Base-by-base conservation (phyloP, 2,888 invertebrate species). In the Conistra vaccinii region DNA sequence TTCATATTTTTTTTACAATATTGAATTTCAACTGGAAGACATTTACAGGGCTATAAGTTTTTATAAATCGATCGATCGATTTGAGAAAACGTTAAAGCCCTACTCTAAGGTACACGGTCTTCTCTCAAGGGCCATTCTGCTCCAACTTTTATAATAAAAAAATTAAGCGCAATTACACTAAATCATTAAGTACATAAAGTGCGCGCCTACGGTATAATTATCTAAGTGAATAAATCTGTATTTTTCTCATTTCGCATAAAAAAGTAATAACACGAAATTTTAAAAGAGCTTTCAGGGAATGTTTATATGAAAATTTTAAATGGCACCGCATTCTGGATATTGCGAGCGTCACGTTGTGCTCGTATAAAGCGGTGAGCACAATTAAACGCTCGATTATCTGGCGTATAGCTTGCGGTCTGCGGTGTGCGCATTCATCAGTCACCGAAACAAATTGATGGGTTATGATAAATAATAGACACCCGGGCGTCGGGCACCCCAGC, bases 381-480 rank as follows among this genome's bases (percentile, higher is more conserved):
- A 87, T 85, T 88, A 83, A 84, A 85, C 60, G 74, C 62, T 71
- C 84, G 89, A 84, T 87, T 85, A 85, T 87, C 57, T 58, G 68
- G 78, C 78, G 80, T 84, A 76, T 68, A 69, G 77, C 76, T 77
- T 80, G 78, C 61, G 85, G 76, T 74, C 69, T 76, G 78, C 73
- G 73, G 75, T 63, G 73, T 55, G 69, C 87, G 85, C 87, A 88
- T 89, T 87, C 88, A 86, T 90, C 90, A 89, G 85, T 87, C 88
- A 87, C 89, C 89, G 87, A 84, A 88, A 91, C 91, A 89, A 92
- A 93, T 93, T 93, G 93, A 92, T 90, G 91, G 89, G 88, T 89
- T 92, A 91, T 92, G 90, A 92, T 91, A 91, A 91, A 91, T 92
- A 91, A 91, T 89, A 90, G 90, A 88, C 87, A 85, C 82, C 78